These are phyloP conservation scores for Porites rus DNA, from an alignment of 92 coral and sea anemone genomes.

Conservation along the genomic window DNA sequence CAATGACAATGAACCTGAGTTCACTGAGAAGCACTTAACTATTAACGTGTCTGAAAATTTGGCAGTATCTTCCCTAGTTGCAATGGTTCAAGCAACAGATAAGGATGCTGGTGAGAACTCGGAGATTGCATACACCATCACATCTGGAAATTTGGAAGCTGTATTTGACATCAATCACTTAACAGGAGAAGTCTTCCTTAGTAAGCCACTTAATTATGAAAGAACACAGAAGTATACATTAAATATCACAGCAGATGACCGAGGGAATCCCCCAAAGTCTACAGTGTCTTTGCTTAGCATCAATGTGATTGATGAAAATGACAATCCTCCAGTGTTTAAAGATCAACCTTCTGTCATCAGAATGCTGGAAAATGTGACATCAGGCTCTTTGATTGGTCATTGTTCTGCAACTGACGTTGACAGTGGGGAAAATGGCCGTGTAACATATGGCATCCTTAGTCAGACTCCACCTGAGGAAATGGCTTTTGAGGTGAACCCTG, in stretches of 20 bases:
- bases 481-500: conserved; percentile 69
- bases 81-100: conserved; percentile 80
- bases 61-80: conserved; percentile 61
- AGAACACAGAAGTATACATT: conserved; percentile 62
- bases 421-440: conserved; percentile 81
- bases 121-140: conserved; percentile 81
- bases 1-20: conserved; percentile 87
- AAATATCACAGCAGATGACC: conserved; percentile 87
- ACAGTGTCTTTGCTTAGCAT: conserved; percentile 68
- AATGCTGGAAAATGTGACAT: conserved; percentile 73
- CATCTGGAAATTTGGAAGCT: conserved; percentile 85
- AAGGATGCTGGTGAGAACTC: conserved; percentile 85
- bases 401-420: conserved; percentile 89
- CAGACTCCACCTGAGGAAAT: conserved; percentile 64
- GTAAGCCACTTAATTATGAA: conserved; percentile 88
- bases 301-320: conserved; percentile 86
- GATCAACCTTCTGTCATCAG: conserved; percentile 44
- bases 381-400: conserved; percentile 70
- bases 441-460: conserved; percentile 69
- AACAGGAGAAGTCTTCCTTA: conserved; percentile 78
- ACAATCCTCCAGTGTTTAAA: conserved; percentile 82
- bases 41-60: conserved; percentile 68
- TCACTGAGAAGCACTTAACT: conserved; percentile 31
- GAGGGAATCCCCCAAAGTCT: conserved; percentile 75
- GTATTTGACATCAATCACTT: conserved; percentile 82